Evolutionary conservation across 35 echinoderm and acorn worm genomes (phyloP), one percentile per base, ranked within the genome.

Genomic region (Holothuria glaberrima): DNA sequence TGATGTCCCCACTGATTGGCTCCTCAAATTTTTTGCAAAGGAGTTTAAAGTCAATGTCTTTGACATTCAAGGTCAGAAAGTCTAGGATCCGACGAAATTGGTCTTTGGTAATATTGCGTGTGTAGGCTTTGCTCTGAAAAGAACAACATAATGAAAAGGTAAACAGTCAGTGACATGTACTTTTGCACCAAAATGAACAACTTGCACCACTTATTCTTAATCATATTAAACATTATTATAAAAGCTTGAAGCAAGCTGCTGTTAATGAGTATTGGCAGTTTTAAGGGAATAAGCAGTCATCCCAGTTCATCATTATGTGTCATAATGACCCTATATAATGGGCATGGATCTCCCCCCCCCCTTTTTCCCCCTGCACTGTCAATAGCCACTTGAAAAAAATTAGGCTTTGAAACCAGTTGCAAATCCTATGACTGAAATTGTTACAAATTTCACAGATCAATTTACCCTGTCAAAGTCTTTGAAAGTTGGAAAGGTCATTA

Each of bases 381-480:
- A n/a, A n/a, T n/a, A n/a, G n/a, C n/a, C n/a, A n/a, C n/a, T n/a
- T n/a, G n/a, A n/a, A n/a, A n/a, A n/a, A n/a, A n/a, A n/a, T n/a
- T n/a, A n/a, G n/a, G n/a, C n/a, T n/a, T n/a, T n/a, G n/a, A n/a
- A n/a, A n/a, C n/a, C n/a, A n/a, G n/a, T n/a, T n/a, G n/a, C n/a
- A n/a, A n/a, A n/a, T n/a, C n/a, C n/a, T n/a, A n/a, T n/a, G n/a
- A n/a, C n/a, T n/a, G n/a, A n/a, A n/a, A n/a, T n/a, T n/a, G n/a
- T n/a, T n/a, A n/a, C n/a, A n/a, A n/a, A n/a, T n/a, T n/a, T 46
- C 44, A 46, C 44, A 46, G 44, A 46, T n/a, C n/a, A 4, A 75
- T 90, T 92, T 81, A 94, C 95, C 60, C 95, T 94, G 67, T 98
- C 95, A 83, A 92, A 98, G 90, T 98, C 95, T 48, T 98, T 94